phyloP scores from a whole-genome alignment of 2,797 vertebrate species.

The Cryptoblepharus egeriae region DNA sequence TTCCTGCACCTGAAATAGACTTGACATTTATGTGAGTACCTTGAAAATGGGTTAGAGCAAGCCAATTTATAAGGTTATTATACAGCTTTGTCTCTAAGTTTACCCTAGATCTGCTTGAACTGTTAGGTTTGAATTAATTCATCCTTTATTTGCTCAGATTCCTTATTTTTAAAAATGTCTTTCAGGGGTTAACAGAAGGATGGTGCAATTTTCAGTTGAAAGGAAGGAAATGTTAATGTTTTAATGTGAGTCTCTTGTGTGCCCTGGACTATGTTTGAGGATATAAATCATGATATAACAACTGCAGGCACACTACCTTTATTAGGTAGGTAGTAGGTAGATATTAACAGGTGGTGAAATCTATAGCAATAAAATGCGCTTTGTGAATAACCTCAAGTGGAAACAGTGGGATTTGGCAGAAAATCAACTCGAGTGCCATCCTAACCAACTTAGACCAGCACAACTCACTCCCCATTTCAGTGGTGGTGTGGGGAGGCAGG shows the following conservation, averaged over 20 bases:
- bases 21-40: constrained; percentile 51
- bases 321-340: too few relatives aligned
- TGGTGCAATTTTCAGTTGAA: not conserved
- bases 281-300: not conserved
- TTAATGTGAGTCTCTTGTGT: not conserved
- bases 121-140: not conserved
- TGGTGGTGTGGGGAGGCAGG: too few relatives aligned
- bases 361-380: not conserved
- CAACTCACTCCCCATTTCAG: too few relatives aligned
- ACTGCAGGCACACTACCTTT: not conserved
- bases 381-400: not conserved
- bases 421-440: too few relatives aligned
- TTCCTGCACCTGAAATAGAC: constrained; percentile 32
- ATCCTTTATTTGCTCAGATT: not conserved
- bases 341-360: not conserved
- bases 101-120: not conserved
- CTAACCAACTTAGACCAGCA: too few relatives aligned
- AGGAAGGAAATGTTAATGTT: not conserved
- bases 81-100: not conserved
- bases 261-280: not conserved
- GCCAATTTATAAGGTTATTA: constrained; percentile 48
- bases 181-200: not conserved
- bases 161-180: not conserved
- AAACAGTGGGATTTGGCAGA: not conserved
- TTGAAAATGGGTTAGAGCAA: constrained; percentile 19